These are phyloP conservation scores for Chlorospingus flavigularis DNA, from an alignment of 2,797 vertebrate genomes.

Conservation along the genomic window DNA sequence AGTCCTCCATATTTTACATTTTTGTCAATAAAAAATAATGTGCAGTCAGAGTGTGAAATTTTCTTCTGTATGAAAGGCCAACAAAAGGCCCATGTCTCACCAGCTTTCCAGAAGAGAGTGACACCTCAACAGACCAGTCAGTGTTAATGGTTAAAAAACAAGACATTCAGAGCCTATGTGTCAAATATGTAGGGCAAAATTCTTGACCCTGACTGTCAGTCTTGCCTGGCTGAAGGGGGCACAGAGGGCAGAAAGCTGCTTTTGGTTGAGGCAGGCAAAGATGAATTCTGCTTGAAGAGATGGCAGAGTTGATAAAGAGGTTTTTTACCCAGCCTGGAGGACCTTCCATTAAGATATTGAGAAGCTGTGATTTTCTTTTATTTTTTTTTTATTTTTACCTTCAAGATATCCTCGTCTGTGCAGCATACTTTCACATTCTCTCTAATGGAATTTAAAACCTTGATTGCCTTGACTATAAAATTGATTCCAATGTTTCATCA, in stretches of 20 bases:
- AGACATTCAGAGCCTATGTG: constrained; percentile 32
- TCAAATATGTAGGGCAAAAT: constrained; percentile 17
- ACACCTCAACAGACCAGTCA: background rate
- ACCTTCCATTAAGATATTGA: background rate
- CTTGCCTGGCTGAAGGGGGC: background rate
- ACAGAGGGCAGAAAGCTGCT: background rate
- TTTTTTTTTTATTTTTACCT: background rate
- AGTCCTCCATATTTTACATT: constrained; percentile 32
- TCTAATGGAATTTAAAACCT: background rate
- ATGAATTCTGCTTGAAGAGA: background rate
- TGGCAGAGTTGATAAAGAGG: background rate
- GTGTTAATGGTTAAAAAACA: background rate
- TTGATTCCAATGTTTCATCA: background rate
- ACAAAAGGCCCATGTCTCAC: constrained; percentile 37
- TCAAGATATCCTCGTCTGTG: background rate
- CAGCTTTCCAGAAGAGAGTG: background rate
- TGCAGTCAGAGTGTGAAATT: constrained; percentile 2
- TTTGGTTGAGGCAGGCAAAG: background rate
- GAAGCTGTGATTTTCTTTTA: background rate
- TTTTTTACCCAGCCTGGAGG: background rate
- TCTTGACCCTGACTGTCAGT: background rate
- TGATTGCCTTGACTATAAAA: background rate
- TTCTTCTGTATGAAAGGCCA: background rate
- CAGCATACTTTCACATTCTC: background rate
- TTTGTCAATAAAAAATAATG: constrained; percentile 45